These are phyloP conservation scores for Miichthys miiuy DNA, from an alignment of 2,797 vertebrate species.

Conservation along the genomic window DNA sequence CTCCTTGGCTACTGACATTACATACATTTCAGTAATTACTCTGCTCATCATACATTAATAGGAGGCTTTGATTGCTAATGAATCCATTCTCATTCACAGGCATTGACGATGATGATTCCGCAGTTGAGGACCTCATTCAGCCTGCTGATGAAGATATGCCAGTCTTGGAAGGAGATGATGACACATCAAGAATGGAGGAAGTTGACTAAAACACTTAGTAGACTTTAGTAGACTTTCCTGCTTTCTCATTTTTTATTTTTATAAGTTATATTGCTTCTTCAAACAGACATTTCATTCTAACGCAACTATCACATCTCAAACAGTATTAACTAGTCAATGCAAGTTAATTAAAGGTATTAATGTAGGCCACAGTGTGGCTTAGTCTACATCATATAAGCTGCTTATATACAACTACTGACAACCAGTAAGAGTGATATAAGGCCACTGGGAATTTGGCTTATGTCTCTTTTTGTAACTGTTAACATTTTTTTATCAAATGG, in stretches of 20 bases:
- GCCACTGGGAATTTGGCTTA: conserved; percentile 56
- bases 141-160: conserved; percentile 87
- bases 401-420: conserved; percentile 51
- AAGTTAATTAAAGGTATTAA: conserved; percentile 20
- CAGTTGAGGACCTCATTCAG: conserved; percentile 83
- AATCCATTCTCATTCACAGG: conserved; percentile 67
- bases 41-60: background rate
- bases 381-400: conserved; percentile 35
- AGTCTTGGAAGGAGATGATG: conserved; percentile 87
- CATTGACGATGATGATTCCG: conserved; percentile 87
- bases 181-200: conserved; percentile 90
- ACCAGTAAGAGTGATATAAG: conserved; percentile 53
- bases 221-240: conserved; percentile 18
- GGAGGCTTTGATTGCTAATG: conserved; percentile 5
- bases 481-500: conserved; percentile 77
- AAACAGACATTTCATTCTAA: conserved; percentile 48
- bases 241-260: conserved; percentile 63
- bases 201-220: conserved; percentile 80
- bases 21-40: background rate
- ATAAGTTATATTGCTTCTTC: conserved; percentile 53
- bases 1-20: background rate
- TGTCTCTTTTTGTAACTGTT: conserved; percentile 76
- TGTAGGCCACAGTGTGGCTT: conserved; percentile 48
- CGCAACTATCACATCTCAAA: conserved; percentile 31
- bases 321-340: conserved; percentile 17